Evolutionary conservation across 2,797 vertebrate genomes (phyloP).

Genomic region (Acanthurus lineatus): DNA sequence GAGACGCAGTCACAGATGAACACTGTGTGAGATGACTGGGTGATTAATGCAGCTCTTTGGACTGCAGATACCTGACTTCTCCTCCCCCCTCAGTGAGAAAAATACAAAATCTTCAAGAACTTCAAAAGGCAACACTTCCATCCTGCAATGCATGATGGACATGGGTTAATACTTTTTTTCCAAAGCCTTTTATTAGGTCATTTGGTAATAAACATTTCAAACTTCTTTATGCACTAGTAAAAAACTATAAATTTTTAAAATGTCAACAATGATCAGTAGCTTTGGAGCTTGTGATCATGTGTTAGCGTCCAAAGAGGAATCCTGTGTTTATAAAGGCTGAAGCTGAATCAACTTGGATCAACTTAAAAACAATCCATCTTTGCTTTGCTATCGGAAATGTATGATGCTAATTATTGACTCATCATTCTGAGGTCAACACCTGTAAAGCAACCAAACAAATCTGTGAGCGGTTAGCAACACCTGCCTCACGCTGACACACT

Average conservation of each 20-base stretch:
- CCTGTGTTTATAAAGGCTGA: neutral
- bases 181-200: neutral
- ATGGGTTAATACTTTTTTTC: neutral
- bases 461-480: constrained; percentile 18
- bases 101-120: constrained; percentile 10
- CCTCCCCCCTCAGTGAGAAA: constrained; percentile 16
- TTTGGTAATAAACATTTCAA: neutral
- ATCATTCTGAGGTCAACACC: constrained; percentile 17
- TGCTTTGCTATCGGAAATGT: constrained; percentile 16
- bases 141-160: neutral
- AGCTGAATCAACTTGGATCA: constrained; percentile 13
- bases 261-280: neutral
- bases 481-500: constrained; percentile 35
- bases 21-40: constrained; percentile 8
- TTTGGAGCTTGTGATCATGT: neutral
- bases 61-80: constrained; percentile 17
- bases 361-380: constrained; percentile 48
- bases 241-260: neutral
- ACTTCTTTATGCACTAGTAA: neutral
- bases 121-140: constrained; percentile 10
- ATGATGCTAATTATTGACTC: constrained; percentile 37
- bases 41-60: constrained; percentile 17
- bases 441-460: constrained; percentile 56
- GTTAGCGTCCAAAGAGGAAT: neutral
- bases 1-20: constrained; percentile 36